Conservation (phyloP, 2,888 invertebrate genomes). For the Agrochola circellaris region DNA sequence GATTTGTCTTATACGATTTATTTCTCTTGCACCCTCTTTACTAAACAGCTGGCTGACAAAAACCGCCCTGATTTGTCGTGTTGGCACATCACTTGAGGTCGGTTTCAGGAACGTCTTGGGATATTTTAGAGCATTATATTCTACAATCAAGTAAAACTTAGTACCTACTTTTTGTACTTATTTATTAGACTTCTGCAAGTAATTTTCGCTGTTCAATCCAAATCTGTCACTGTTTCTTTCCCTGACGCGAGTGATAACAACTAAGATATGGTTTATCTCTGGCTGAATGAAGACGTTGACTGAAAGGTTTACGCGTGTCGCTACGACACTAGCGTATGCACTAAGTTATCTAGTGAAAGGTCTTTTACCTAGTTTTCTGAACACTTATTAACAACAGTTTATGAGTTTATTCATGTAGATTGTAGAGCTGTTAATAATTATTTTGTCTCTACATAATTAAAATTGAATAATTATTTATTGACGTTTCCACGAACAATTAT, state of each 20-base stretch:
- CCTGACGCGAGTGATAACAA: conserved; percentile 30
- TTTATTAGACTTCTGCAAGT: background rate
- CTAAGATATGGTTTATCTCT: conserved; percentile 39
- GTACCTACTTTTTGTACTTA: too few relatives aligned
- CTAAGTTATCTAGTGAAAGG: conserved; percentile 25
- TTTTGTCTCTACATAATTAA: background rate
- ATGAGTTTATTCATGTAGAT: background rate
- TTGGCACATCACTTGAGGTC: background rate
- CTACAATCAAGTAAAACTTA: too few relatives aligned
- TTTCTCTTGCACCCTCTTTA: background rate
- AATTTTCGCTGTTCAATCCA: conserved; percentile 2
- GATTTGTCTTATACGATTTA: conserved; percentile 25
- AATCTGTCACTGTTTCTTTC: conserved; percentile 26
- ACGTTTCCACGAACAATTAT: too few relatives aligned
- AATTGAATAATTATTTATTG: background rate
- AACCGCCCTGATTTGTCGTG: background rate
- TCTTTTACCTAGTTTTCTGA: conserved; percentile 2
- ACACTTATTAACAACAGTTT: conserved; percentile 1
- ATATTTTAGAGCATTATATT: background rate
- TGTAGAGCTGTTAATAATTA: background rate
- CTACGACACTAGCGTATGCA: conserved; percentile 11
- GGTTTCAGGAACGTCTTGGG: background rate
- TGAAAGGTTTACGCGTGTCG: conserved; percentile 48
- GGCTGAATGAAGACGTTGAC: conserved; percentile 42
- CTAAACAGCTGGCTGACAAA: background rate